Base-by-base conservation (phyloP, 2,888 invertebrate genomes). In the Crocallis elinguaria region DNA sequence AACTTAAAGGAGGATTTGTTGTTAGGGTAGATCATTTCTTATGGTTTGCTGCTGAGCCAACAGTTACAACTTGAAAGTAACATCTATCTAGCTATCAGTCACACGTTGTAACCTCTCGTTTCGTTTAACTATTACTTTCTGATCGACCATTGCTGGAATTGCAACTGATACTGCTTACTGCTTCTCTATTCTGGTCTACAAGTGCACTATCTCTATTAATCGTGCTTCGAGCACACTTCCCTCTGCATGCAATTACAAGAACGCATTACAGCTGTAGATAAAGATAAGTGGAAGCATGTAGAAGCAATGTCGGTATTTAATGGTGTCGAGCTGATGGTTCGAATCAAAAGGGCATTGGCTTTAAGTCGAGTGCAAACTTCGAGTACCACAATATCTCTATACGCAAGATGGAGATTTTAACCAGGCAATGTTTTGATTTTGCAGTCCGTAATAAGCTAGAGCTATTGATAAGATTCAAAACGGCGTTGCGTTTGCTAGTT, bases 221-320 rank as follows among this genome's bases (percentile, higher is more conserved):
- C 60, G 68, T 66, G 72, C 67, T 69, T 73, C 67, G 60, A 75
- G 66, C 74, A 76, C 75, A 75, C 71, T 75, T 66, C 49, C 57
- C 62, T 60, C 60, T 57, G 36, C 36, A 61, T 73, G 67, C 71
- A 77, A 77, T 78, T 73, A 75, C 70, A 62, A 61, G 59, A 62
- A 60, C 63, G 63, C 71, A 69, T 71, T 73, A 67, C 69, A 59
- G 65, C 60, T 73, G 52, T 55, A 64, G 64, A 62, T 62, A 60
- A 62, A 64, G 63, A 64, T 50, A 60, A 64, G 64, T 64, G 60
- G 57, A 58, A 62, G 55, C 59, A 57, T 49, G 46, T 43, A 29
- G 23, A 44, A 33, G 38, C 51, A 33, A 33, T 51, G 57, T 38
- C 33, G 21, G 46, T 49, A 56, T 49, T 54, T 51, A 59, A 57